Evolutionary conservation across 2,113 vertebrate species (phyloP).

Genomic region (Nycticebus coucang): DNA sequence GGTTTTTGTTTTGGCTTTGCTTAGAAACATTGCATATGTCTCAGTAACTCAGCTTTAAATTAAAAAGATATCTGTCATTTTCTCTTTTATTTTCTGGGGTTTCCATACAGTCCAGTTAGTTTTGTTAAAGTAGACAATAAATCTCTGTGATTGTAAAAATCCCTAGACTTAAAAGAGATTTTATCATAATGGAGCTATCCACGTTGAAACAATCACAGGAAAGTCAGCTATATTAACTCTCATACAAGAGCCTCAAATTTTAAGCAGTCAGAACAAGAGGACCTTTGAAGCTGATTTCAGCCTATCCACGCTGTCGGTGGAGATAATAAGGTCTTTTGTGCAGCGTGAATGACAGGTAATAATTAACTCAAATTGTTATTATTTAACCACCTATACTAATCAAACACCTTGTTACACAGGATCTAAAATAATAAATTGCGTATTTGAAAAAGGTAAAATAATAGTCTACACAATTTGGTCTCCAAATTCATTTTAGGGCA

Average conservation of each 20-base stretch:
- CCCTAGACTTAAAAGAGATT: background rate
- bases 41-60: constrained; percentile 5
- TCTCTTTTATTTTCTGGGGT: background rate
- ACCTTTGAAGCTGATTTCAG: background rate
- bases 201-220: background rate
- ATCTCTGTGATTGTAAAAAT: constrained; percentile 18
- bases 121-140: background rate
- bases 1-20: background rate
- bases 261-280: background rate
- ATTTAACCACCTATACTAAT: background rate
- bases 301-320: background rate
- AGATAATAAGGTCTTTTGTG: background rate
- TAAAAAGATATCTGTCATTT: background rate
- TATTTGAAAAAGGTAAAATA: background rate
- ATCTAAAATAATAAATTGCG: background rate
- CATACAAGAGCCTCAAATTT: background rate
- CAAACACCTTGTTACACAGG: background rate
- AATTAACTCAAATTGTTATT: constrained; percentile 33
- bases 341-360: background rate
- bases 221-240: background rate
- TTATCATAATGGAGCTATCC: background rate
- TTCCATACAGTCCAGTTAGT: background rate
- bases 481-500: background rate
- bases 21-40: background rate
- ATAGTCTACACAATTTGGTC: background rate